These are phyloP conservation scores for Hemitrygon akajei DNA, from an alignment of 2,797 vertebrate species.

Conservation along the genomic window DNA sequence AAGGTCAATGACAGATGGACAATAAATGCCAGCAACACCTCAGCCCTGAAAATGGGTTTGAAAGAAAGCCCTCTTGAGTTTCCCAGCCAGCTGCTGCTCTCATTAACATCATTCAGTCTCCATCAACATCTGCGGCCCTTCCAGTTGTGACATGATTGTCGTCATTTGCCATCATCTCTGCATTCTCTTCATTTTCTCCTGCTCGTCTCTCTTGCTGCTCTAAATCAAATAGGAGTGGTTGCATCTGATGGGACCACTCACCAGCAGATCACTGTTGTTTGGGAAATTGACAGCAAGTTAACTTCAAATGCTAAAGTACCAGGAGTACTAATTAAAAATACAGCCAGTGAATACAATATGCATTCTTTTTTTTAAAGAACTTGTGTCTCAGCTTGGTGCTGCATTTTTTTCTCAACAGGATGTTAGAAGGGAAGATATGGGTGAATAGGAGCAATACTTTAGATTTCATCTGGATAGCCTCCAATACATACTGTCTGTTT, in stretches of 20 bases:
- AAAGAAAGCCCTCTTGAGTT: no score
- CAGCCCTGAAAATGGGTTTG: no score
- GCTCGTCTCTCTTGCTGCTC: neutral
- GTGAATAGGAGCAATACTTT: no score
- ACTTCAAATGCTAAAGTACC: neutral
- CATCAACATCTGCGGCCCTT: neutral
- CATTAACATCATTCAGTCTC: neutral
- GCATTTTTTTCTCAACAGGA: neutral
- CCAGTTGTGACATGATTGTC: neutral
- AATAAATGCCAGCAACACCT: no score
- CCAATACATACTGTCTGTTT: no score
- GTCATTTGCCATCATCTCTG: neutral
- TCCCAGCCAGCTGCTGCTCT: neutral
- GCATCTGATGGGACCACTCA: neutral
- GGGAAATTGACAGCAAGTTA: neutral
- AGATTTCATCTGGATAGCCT: no score
- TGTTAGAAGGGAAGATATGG: neutral
- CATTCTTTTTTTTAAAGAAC: neutral
- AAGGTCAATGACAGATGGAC: neutral
- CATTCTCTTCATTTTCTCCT: neutral
- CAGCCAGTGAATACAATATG: neutral
- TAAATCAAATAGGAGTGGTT: neutral
- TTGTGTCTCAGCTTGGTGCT: neutral
- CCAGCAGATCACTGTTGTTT: neutral
- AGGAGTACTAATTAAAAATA: neutral